Conservation (phyloP, 2,113 vertebrate genomes). For the Noturus placidus region DNA sequence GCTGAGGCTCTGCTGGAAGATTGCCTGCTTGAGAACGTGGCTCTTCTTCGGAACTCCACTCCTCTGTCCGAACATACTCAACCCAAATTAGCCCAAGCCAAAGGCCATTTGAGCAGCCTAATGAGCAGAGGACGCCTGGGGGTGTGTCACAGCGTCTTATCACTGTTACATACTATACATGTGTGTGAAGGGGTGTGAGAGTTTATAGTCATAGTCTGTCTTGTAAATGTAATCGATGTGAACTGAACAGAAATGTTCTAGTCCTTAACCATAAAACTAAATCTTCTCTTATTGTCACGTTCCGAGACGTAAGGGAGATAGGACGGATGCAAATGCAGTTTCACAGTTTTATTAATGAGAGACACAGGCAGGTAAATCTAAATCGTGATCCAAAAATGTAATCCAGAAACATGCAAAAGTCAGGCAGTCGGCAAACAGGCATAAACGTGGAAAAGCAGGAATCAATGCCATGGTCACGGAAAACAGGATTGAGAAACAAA, state of each 20-base stretch:
- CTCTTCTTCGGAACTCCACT: slow-evolving; percentile 77
- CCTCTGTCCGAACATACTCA: slow-evolving; percentile 83
- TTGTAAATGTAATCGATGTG: neutral
- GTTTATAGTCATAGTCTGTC: neutral
- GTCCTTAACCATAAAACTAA: neutral
- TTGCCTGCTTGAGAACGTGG: slow-evolving; percentile 83
- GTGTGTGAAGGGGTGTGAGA: neutral
- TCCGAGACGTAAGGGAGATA: no score
- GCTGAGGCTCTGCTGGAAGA: slow-evolving; percentile 88
- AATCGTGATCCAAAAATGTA: no score
- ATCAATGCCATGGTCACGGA: no score
- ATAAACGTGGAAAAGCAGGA: no score
- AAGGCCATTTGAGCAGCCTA: slow-evolving; percentile 79
- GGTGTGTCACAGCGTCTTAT: slow-evolving; percentile 62
- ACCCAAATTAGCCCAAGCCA: slow-evolving; percentile 79
- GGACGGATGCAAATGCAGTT: no score
- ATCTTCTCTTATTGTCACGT: neutral
- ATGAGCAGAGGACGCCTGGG: slow-evolving; percentile 84
- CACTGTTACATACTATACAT: neutral
- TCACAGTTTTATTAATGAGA: no score
- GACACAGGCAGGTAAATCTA: no score
- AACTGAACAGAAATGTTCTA: neutral
- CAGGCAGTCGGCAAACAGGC: no score
- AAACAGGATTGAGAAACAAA: no score
- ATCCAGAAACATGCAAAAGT: no score